These are phyloP conservation scores for Synanceia verrucosa DNA, from an alignment of 2,797 vertebrate species.

Conservation along the genomic window DNA sequence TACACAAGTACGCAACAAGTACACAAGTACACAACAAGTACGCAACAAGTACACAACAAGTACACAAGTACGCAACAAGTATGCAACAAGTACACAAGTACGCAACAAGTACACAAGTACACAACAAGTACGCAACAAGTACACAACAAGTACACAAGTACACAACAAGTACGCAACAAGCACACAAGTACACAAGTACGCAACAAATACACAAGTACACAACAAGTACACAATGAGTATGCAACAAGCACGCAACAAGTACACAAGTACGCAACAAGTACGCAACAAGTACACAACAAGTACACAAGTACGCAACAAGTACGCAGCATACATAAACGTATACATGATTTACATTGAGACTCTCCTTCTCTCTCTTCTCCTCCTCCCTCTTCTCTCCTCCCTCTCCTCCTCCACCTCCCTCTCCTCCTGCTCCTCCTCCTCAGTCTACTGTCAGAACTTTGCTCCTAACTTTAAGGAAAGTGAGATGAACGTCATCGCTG, in stretches of 20 bases:
- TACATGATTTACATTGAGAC: background rate
- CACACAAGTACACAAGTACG: constrained; percentile 9
- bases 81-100: constrained; percentile 13
- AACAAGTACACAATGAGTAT: constrained; percentile 17
- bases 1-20: constrained; percentile 9
- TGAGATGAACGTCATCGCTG: constrained; percentile 96
- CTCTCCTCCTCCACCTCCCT: background rate
- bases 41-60: constrained; percentile 14
- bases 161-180: constrained; percentile 10
- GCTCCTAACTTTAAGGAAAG: constrained; percentile 98
- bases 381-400: background rate
- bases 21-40: constrained; percentile 10
- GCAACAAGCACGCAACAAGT: no score
- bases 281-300: constrained; percentile 14
- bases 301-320: no score
- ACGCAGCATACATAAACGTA: background rate
- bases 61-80: background rate
- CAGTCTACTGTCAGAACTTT: constrained; percentile 97
- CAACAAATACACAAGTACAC: no score
- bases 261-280: background rate
- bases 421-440: constrained; percentile 6
- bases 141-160: constrained; percentile 12
- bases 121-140: no score
- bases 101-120: constrained; percentile 10
- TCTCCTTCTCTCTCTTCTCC: background rate